phyloP scores from a whole-genome alignment of 1,140 invertebrate species.

The Heliothis subflexa region DNA sequence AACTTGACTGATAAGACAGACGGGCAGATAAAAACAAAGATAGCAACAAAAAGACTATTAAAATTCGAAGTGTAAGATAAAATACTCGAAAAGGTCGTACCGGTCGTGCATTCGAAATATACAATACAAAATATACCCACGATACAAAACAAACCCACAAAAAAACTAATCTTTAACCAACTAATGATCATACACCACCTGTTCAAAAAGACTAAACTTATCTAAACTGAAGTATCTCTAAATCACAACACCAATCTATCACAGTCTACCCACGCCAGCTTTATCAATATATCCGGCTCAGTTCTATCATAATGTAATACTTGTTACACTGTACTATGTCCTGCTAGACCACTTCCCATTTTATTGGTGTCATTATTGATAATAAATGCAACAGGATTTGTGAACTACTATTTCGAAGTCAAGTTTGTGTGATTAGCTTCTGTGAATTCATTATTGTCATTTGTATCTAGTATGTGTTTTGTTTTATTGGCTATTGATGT shows the following conservation, averaged over 20 bases:
- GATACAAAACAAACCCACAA: neutral
- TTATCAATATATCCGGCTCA: slow-evolving; percentile 39
- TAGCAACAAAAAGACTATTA: neutral
- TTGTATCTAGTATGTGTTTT: neutral
- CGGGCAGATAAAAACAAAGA: neutral
- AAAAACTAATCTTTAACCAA: neutral
- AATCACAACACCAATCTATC: neutral
- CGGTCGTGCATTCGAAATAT: neutral
- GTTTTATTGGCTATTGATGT: neutral
- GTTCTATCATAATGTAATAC: slow-evolving; percentile 38
- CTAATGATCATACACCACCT: neutral
- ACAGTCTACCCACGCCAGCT: slow-evolving; percentile 21
- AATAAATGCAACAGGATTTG: slow-evolving; percentile 48
- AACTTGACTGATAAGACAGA: too few species aligned
- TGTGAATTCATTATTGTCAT: neutral
- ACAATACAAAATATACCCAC: neutral
- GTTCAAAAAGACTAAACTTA: slow-evolving; percentile 18
- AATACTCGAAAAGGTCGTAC: too few species aligned
- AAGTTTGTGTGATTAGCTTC: slow-evolving; percentile 32
- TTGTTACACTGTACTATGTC: slow-evolving; percentile 38
- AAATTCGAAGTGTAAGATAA: too few species aligned
- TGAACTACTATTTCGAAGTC: slow-evolving; percentile 37
- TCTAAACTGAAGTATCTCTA: neutral
- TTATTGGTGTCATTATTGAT: slow-evolving; percentile 40
- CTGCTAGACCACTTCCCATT: slow-evolving; percentile 44